Base-by-base conservation (phyloP, 2,113 vertebrate genomes). In the Gobiocypris rarus region DNA sequence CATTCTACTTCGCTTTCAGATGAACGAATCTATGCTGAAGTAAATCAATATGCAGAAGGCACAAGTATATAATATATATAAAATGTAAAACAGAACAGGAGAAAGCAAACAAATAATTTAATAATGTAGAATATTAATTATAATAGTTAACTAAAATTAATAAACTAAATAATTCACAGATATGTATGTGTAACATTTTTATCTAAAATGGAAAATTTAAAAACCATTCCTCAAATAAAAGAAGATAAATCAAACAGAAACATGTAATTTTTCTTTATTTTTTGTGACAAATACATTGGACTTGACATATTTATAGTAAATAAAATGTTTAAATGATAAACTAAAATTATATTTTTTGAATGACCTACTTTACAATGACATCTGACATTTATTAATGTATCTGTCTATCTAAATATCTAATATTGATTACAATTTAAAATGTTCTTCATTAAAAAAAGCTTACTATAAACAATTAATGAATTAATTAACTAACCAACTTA, bases 1-100 rank as follows among this genome's bases (percentile, higher is more conserved):
- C 38, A 31, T 84, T 58, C 26, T 48, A 61, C 24, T 24, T 45
- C 70, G 43, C 56, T 58, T 59, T 84, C n/a, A 84, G 24, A 78
- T 79, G 45, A 28, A 43, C 43, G 22, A n/a, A 56, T 71, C 52
- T 43, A 22, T 73, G 52, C n/a, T 26, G 50, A 83, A 63, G 50
- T 24, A 58, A 59, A 58, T 77, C 67, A 70, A 41, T 70, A 70
- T 69, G 19, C 67, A 70, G 67, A 70, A 41, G 19, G 38, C 67
- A 70, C 2, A 10, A 70, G 34, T 41, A 70, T 41, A 41, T 1
- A 22, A 19, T n/a, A 11, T 70, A 70, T n/a, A 69, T 70, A 10
- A 70, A 41, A n/a, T 70, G 10, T 41, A 69, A n/a, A 69, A n/a
- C 22, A 41, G 41, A 69, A n/a, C 22, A 41, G 41, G 9, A 70